phyloP scores from a whole-genome alignment of 2,113 vertebrate genomes.

The Zapornia atra region DNA sequence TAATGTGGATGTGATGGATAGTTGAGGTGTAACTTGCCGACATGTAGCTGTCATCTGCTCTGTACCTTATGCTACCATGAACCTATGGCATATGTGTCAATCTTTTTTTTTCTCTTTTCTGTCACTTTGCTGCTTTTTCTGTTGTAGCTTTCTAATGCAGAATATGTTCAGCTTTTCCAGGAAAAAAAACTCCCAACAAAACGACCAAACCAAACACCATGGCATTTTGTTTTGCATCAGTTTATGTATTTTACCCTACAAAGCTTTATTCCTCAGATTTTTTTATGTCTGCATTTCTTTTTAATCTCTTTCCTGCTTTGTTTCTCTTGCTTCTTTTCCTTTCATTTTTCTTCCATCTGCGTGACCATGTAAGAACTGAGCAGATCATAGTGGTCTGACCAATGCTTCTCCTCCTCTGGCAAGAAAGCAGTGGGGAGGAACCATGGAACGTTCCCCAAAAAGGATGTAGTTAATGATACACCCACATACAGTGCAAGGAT shows the following conservation, averaged over 20 bases:
- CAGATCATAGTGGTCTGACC: slow-evolving; percentile 56
- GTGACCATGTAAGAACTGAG: slow-evolving; percentile 54
- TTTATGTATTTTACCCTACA: slow-evolving; percentile 2
- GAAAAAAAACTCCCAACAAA: not conserved
- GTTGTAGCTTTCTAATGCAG: not conserved
- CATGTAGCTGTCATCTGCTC: not conserved
- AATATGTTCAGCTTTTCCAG: slow-evolving; percentile 17
- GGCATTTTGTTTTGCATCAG: slow-evolving; percentile 26
- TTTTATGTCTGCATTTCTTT: slow-evolving; percentile 1
- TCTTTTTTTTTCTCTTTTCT: not conserved
- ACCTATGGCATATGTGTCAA: not conserved
- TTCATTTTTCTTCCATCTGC: slow-evolving; percentile 46
- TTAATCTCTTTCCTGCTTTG: slow-evolving; percentile 50
- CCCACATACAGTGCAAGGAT: slow-evolving; percentile 49
- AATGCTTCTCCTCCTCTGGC: slow-evolving; percentile 57
- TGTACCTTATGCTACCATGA: not conserved
- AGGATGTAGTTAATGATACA: slow-evolving; percentile 65
- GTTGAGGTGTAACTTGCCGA: not conserved
- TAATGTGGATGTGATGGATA: not conserved
- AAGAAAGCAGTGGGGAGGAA: slow-evolving; percentile 59
- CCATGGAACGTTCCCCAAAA: slow-evolving; percentile 32
- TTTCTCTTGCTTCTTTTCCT: slow-evolving; percentile 13
- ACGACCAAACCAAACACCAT: not conserved
- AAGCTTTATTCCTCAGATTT: not conserved
- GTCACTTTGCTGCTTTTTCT: slow-evolving; percentile 25